Conservation (phyloP, 2,888 invertebrate genomes). For the Tenthredo mesomela region DNA sequence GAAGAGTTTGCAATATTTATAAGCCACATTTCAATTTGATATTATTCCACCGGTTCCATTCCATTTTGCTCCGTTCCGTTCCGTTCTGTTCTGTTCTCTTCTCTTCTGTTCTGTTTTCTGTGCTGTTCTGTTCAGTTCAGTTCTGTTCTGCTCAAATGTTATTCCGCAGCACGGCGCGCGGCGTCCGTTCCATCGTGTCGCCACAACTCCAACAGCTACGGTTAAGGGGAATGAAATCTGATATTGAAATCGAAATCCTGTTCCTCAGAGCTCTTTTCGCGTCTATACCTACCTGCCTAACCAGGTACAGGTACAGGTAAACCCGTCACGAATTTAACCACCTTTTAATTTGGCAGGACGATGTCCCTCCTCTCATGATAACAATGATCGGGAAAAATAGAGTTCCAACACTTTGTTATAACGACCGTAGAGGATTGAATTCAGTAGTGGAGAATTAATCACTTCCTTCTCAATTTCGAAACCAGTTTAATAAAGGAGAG, state of each 20-base stretch:
- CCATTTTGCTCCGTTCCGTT: slow-evolving; percentile 54
- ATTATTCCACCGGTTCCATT: slow-evolving; percentile 65
- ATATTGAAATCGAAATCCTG: slow-evolving; percentile 49
- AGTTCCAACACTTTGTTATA: not conserved
- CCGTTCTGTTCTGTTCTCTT: slow-evolving; percentile 52
- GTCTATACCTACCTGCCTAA: slow-evolving; percentile 9
- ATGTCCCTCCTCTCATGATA: not conserved
- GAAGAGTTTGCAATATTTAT: slow-evolving; percentile 69
- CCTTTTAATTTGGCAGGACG: slow-evolving; percentile 10
- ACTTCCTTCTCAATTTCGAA: not conserved
- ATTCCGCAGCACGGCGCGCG: slow-evolving; percentile 10
- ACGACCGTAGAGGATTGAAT: not conserved
- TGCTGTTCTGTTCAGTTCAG: not conserved
- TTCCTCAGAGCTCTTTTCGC: slow-evolving; percentile 20
- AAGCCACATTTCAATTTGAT: slow-evolving; percentile 68
- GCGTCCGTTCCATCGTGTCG: not conserved
- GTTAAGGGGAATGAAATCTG: slow-evolving; percentile 37
- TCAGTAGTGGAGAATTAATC: slow-evolving; percentile 7
- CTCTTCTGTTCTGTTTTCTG: slow-evolving; percentile 45
- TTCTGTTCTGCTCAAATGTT: slow-evolving; percentile 39
- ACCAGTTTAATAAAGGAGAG: not conserved
- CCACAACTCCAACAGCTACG: not conserved
- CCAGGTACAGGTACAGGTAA: not conserved
- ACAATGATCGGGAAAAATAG: not conserved
- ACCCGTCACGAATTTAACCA: not conserved